Evolutionary conservation across 2,888 invertebrate genomes (phyloP), one percentile per base, ranked within the genome.

Genomic region (Hofmannophila pseudospretella): DNA sequence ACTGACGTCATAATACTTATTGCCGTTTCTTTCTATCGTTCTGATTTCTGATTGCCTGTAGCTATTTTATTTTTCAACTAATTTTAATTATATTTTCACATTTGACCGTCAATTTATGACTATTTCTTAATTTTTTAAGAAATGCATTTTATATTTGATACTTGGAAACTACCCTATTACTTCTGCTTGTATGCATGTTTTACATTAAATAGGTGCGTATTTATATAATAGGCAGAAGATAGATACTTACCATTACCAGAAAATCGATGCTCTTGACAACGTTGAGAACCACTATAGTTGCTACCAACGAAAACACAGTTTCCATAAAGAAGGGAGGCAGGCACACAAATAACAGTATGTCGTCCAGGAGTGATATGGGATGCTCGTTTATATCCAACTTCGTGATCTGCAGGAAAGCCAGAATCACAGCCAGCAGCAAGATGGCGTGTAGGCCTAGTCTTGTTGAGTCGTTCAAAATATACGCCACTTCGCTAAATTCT

Each of bases 281-380:
- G 46, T 89, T 88, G 1, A 76, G 47, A 28, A 88, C 77, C 29
- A 75, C 82, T 22, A 91, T 77, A 0, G 92, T 91, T 0, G 94
- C 92, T 7, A 92, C 82, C 49, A 93, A 84, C 43, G 91, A 91
- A 41, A 94, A 89, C 27, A 92, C 89, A 0, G 91, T 90, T 57
- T 92, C 91, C 50, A 93, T 75, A 58, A 93, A 92, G 74, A 92
- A 93, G 9, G 92, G 92, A 0, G 93, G 93, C 11, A 93, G 75
- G 42, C 93, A 92, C 34, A 93, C 89, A 56, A 92, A 91, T 0
- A 93, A 81, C 1, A 93, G 73, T 1, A 93, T 87, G 52, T 93
- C 93, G 50, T 94, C 93, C 16, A 93, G 80, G 7, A 90, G 67
- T 0, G 91, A 91, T 27, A 91, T 87, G 2, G 90, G 89, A 41